Evolutionary conservation across 2,113 vertebrate species (phyloP).

Genomic region (Chionodraco myersi): DNA sequence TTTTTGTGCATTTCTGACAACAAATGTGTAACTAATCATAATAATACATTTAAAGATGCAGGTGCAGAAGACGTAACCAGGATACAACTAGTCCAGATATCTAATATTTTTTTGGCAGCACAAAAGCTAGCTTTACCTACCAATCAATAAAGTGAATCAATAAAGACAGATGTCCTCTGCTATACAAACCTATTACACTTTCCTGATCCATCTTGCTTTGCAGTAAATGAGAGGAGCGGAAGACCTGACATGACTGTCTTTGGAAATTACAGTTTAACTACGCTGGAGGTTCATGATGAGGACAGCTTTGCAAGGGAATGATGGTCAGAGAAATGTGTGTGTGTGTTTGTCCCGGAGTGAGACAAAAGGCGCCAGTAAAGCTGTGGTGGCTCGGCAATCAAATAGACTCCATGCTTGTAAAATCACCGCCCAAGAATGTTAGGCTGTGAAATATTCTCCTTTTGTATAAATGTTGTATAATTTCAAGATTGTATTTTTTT

Average conservation of each 20-base stretch:
- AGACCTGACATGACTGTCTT: slow-evolving; percentile 28
- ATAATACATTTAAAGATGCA: not conserved
- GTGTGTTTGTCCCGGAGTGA: slow-evolving; percentile 1
- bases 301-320: slow-evolving; percentile 1
- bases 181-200: slow-evolving; percentile 63
- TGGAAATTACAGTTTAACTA: slow-evolving; percentile 46
- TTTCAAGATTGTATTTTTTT: slow-evolving; percentile 1
- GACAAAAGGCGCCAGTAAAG: not conserved
- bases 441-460: slow-evolving; percentile 18
- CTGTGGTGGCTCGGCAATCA: slow-evolving; percentile 5
- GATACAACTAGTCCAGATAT: slow-evolving; percentile 12
- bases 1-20: too few relatives aligned
- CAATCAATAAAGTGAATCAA: slow-evolving; percentile 62
- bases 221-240: slow-evolving; percentile 47
- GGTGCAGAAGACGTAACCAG: not conserved
- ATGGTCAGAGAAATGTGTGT: not conserved
- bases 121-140: slow-evolving; percentile 35
- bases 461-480: slow-evolving; percentile 13
- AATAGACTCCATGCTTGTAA: slow-evolving; percentile 6
- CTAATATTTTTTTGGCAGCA: slow-evolving; percentile 31
- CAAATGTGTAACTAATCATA: not conserved
- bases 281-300: slow-evolving; percentile 4
- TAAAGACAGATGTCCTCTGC: slow-evolving; percentile 63
- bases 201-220: slow-evolving; percentile 78
- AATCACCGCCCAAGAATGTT: not conserved